Evolutionary conservation across 1,140 invertebrate species (phyloP).

Genomic region (Psilanteris sp.): DNA sequence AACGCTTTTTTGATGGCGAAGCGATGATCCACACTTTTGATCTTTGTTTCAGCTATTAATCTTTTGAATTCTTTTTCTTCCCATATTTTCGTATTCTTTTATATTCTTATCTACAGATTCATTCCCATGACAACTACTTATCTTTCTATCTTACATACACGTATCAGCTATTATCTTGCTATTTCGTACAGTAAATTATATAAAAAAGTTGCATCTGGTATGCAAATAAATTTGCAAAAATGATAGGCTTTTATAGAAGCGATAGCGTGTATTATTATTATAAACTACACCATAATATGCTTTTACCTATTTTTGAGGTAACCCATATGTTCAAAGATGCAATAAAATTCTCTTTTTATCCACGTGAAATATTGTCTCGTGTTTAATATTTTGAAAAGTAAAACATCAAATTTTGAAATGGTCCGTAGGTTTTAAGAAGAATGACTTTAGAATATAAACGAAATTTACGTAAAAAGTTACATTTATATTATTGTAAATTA

Average conservation of each 20-base stretch:
- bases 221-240: no score
- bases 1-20: constrained; percentile 30
- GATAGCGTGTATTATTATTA: constrained; percentile 22
- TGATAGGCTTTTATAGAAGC: no score
- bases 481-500: no score
- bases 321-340: no score
- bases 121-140: constrained; percentile 58
- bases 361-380: no score
- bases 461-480: no score
- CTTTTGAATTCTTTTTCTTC: constrained; percentile 45
- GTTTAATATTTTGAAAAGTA: no score
- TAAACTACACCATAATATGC: constrained; percentile 5
- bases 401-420: no score
- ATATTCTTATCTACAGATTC: constrained; percentile 36
- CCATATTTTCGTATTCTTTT: constrained; percentile 30
- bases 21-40: constrained; percentile 32
- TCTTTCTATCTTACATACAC: constrained; percentile 41
- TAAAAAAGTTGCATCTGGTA: constrained; percentile 29
- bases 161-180: constrained; percentile 52
- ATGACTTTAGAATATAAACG: no score
- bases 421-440: no score
- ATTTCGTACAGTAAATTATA: constrained; percentile 32
- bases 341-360: no score
- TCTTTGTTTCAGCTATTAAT: constrained; percentile 48
- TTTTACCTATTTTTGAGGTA: no score